phyloP scores from a whole-genome alignment of 37 sponge, comb jelly and placozoan species.

The Beroe ovata region DNA sequence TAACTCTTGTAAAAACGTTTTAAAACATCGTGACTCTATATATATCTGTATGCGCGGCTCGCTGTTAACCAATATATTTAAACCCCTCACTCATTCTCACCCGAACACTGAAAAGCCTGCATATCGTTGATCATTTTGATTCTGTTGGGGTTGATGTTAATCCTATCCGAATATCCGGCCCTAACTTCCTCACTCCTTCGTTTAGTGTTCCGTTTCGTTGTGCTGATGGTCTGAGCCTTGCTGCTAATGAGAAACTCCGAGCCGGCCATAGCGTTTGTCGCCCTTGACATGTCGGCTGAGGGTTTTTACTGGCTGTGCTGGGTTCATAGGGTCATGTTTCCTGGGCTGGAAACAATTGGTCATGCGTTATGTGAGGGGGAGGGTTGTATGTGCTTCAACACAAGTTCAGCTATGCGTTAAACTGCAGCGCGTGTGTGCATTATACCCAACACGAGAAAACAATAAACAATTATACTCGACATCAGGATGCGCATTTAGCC shows the following conservation, averaged over 20 bases:
- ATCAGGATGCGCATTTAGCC: not conserved
- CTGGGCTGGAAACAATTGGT: no score
- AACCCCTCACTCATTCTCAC: not conserved
- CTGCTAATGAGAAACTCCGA: constrained; percentile 36
- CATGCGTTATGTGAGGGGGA: no score
- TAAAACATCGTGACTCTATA: not conserved
- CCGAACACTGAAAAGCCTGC: constrained; percentile 58
- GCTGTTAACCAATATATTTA: no score
- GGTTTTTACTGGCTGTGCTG: not conserved
- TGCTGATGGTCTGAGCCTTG: constrained; percentile 22
- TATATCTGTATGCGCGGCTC: not conserved
- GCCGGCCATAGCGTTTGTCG: not conserved
- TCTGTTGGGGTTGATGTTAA: constrained; percentile 19
- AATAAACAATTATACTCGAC: not conserved
- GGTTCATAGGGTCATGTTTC: not conserved
- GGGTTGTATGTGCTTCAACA: no score
- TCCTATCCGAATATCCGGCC: not conserved
- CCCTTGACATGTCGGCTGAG: not conserved
- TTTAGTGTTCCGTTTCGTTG: not conserved
- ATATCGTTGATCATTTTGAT: constrained; percentile 51
- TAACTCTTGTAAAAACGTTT: not conserved
- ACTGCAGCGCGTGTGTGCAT: not conserved
- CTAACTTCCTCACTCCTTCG: not conserved
- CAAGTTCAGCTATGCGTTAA: no score
- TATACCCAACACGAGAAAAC: not conserved